A percentile compares a stretch with the other conserved stretches of the same genome.
These are phyloP conservation scores for Eunapius fragilis DNA, from an alignment of 37 sponge, comb jelly and placozoan genomes.

Conservation along the genomic window DNA sequence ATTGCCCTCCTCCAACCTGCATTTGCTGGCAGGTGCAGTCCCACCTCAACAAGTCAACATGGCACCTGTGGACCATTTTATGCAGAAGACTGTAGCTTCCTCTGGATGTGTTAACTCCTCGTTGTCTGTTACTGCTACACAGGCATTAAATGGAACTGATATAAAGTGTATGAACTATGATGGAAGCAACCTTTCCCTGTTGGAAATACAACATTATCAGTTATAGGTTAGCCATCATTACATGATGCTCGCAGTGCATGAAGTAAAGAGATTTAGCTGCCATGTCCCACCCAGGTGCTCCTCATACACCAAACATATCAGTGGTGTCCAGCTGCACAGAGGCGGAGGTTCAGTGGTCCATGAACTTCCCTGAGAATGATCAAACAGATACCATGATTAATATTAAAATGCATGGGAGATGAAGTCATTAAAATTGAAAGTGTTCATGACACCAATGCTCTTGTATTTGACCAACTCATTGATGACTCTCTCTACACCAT, in stretches of 20 bases:
- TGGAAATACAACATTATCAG: background rate
- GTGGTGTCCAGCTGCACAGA: background rate
- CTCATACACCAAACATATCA: background rate
- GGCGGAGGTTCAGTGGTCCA: background rate
- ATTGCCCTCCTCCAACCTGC: background rate
- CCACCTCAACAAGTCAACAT: background rate
- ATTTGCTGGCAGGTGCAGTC: background rate
- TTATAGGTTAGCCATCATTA: background rate
- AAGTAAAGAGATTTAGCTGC: background rate
- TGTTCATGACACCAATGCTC: background rate
- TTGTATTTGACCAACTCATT: background rate
- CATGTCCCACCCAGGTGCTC: background rate
- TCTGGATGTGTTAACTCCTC: background rate
- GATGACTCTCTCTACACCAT: background rate
- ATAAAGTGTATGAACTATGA: background rate
- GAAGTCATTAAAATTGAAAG: background rate
- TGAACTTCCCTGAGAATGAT: background rate
- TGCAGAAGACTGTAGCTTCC: background rate
- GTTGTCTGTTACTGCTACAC: background rate
- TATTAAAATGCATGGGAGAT: background rate
- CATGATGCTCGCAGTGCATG: background rate
- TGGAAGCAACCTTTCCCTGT: background rate
- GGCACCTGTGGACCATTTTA: background rate
- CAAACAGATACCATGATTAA: background rate
- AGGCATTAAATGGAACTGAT: background rate